A percentile compares a stretch with the other conserved stretches of the same genome.
Conservation (phyloP, 2,113 vertebrate genomes). For the Apistogramma diplotaenia region DNA sequence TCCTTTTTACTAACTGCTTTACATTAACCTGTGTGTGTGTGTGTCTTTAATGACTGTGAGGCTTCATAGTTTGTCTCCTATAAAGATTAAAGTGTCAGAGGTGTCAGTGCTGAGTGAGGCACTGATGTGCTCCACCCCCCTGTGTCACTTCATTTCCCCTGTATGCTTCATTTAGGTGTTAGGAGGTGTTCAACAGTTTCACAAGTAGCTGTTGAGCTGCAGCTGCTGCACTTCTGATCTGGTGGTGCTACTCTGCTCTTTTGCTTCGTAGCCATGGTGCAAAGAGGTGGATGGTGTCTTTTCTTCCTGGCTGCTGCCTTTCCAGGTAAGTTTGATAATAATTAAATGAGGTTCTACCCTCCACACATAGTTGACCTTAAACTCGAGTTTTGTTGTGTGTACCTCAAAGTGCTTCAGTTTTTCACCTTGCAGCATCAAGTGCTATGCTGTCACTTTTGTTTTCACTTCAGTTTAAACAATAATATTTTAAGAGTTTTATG, state of each 20-base stretch:
- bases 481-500: background rate
- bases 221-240: background rate
- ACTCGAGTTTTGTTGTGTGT: no score
- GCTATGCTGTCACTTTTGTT: background rate
- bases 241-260: accelerated
- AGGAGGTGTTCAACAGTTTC: constrained; percentile 18
- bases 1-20: no score
- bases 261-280: background rate
- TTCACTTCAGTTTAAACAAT: background rate
- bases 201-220: constrained; percentile 16
- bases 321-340: constrained; percentile 36
- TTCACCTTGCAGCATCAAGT: no score
- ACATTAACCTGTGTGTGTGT: no score
- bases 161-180: background rate
- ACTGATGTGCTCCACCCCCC: background rate
- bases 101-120: background rate
- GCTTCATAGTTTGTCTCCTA: background rate
- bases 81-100: background rate
- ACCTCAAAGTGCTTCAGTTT: background rate
- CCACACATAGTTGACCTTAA: background rate
- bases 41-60: background rate
- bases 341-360: background rate
- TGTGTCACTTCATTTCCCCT: constrained; percentile 40
- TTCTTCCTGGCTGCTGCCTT: constrained; percentile 33
- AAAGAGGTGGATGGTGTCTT: background rate